Conservation (phyloP, 1,140 invertebrate genomes). For the Samia ricini region DNA sequence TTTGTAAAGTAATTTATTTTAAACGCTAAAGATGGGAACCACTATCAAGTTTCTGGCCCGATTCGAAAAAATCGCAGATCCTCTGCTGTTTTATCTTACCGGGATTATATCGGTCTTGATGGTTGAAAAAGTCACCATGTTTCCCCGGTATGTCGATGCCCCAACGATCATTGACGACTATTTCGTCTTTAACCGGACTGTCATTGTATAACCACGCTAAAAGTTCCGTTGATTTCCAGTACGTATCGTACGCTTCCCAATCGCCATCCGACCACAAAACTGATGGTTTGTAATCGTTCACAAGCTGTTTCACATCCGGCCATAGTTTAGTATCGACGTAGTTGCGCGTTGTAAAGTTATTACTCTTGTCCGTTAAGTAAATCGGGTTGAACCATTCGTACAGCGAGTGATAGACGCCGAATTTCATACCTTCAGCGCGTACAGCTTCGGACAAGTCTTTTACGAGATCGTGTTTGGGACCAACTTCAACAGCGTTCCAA, state of each 20-base stretch:
- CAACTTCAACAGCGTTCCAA: conserved; percentile 94
- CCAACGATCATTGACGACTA: conserved; percentile 95
- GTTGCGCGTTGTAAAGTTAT: conserved; percentile 81
- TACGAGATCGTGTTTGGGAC: conserved; percentile 90
- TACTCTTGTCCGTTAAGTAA: conserved; percentile 86
- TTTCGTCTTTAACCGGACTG: conserved; percentile 92
- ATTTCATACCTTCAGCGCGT: conserved; percentile 82
- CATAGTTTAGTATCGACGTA: conserved; percentile 85
- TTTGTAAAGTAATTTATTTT: too few species aligned
- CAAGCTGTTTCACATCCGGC: conserved; percentile 86
- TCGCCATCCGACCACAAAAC: conserved; percentile 97
- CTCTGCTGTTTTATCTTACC: conserved; percentile 71
- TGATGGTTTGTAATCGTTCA: conserved; percentile 90
- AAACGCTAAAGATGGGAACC: too few species aligned
- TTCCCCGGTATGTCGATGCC: conserved; percentile 87
- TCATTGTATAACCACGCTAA: conserved; percentile 97
- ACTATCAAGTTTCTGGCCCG: too few species aligned
- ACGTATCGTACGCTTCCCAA: conserved; percentile 88
- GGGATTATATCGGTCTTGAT: conserved; percentile 92
- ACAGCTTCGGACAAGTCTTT: conserved; percentile 87
- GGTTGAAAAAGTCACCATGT: conserved; percentile 94
- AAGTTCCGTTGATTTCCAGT: conserved; percentile 90
- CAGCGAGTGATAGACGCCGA: conserved; percentile 93
- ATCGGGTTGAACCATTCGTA: conserved; percentile 96
- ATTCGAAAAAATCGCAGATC: too few species aligned